Percentiles rank a stretch among this genome's conserved stretches.
These are phyloP conservation scores for Ichneumoninae sp. DNA, from an alignment of 2,888 invertebrate species.

Conservation along the genomic window DNA sequence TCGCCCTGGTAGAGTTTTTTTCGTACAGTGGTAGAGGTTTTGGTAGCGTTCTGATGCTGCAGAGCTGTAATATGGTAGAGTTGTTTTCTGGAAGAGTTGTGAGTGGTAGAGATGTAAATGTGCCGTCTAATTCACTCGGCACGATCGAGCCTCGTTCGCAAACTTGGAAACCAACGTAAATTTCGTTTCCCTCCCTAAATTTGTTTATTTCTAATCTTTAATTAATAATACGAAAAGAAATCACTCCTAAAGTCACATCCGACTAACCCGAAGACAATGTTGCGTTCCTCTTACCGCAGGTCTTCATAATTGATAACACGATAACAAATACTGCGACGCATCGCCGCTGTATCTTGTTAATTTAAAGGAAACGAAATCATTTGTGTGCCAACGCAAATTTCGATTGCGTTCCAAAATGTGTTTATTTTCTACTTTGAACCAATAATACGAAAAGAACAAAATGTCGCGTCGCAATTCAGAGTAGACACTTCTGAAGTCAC, in stretches of 20 bases:
- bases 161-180: constrained; percentile 16
- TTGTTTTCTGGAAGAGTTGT: too few species aligned
- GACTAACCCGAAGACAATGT: background rate
- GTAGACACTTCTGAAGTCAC: background rate
- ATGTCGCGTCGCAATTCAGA: background rate
- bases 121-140: background rate
- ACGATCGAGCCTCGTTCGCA: background rate
- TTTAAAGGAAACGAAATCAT: background rate
- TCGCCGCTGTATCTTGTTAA: background rate
- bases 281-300: background rate
- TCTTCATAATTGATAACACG: background rate
- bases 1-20: too few species aligned
- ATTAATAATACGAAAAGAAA: background rate
- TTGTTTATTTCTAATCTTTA: background rate
- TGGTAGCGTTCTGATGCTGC: too few species aligned
- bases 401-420: background rate
- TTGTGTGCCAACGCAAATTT: constrained; percentile 3
- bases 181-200: constrained; percentile 15
- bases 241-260: background rate
- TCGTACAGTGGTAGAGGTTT: too few species aligned
- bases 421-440: background rate
- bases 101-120: too few species aligned
- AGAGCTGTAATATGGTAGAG: too few species aligned
- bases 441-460: background rate
- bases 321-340: background rate